Evolutionary conservation across 2,888 invertebrate genomes (phyloP).

Genomic region (Punctoribates punctum): DNA sequence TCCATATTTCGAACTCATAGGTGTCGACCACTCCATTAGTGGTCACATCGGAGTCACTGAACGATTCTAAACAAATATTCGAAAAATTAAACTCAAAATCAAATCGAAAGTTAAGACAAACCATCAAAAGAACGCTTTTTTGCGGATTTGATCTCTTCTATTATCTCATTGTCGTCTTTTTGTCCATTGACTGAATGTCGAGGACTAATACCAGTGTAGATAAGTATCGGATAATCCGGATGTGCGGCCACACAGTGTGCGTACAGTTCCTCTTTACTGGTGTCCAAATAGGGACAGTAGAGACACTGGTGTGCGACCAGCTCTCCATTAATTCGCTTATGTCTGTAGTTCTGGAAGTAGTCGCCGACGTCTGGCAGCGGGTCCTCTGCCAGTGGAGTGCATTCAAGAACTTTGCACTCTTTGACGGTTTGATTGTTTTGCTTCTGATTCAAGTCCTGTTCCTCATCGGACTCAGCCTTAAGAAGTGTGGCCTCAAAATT

Average conservation of each 20-base stretch:
- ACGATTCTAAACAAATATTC: conserved; percentile 6
- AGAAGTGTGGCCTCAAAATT: conserved; percentile 31
- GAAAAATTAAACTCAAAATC: background rate
- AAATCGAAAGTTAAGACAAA: background rate
- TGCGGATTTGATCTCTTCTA: background rate
- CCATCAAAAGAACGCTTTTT: conserved; percentile 24
- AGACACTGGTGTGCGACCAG: background rate
- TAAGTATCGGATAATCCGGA: conserved; percentile 29
- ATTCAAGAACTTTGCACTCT: conserved; percentile 21
- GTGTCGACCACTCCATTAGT: conserved; percentile 33
- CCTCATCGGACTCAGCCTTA: background rate
- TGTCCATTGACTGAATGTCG: conserved; percentile 6
- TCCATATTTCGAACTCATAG: conserved; percentile 30
- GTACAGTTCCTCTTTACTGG: conserved; percentile 25
- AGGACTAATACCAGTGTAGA: conserved; percentile 23
- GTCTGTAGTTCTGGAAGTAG: background rate
- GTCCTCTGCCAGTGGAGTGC: background rate
- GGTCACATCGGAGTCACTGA: conserved; percentile 14
- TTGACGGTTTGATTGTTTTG: background rate
- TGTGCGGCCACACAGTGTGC: conserved; percentile 35
- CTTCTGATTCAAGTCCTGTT: background rate
- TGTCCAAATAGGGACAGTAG: conserved; percentile 19
- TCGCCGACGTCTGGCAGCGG: background rate
- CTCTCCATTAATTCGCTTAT: conserved; percentile 6
- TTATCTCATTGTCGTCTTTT: conserved; percentile 8